Conservation (phyloP, 2,113 vertebrate species). For the Protomyctophum bolini region DNA sequence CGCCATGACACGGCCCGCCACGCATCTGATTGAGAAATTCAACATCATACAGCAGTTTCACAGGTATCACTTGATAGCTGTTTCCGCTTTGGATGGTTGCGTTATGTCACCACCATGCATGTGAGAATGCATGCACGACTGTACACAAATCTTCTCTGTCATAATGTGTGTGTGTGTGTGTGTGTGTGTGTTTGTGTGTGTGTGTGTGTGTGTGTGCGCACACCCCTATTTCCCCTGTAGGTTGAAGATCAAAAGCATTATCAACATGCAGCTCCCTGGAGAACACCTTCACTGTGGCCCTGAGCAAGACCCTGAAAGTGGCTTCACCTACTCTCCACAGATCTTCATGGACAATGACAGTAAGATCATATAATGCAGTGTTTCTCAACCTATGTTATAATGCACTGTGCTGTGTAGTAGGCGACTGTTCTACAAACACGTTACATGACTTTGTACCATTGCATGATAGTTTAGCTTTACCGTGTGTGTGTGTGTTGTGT, state of each 20-base stretch:
- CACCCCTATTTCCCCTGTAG: slow-evolving; percentile 46
- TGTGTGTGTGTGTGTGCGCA: not conserved
- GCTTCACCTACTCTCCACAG: slow-evolving; percentile 83
- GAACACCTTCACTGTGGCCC: slow-evolving; percentile 84
- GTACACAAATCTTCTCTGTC: too few species aligned
- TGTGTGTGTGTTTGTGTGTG: not conserved
- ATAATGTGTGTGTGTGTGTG: not conserved
- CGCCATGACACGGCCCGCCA: slow-evolving; percentile 82
- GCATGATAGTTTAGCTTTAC: too few species aligned
- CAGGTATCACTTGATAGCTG: slow-evolving; percentile 59
- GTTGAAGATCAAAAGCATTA: slow-evolving; percentile 80
- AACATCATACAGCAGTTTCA: slow-evolving; percentile 82
- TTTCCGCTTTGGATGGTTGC: not conserved
- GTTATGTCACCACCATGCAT: not conserved
- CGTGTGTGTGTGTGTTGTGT: not conserved
- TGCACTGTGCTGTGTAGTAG: not conserved
- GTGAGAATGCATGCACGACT: too few species aligned
- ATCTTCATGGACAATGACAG: slow-evolving; percentile 83
- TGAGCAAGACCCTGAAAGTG: slow-evolving; percentile 74
- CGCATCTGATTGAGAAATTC: slow-evolving; percentile 75
- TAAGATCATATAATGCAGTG: slow-evolving; percentile 55
- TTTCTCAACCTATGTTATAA: too few species aligned
- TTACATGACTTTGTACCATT: not conserved
- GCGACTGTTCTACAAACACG: not conserved
- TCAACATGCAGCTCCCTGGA: slow-evolving; percentile 83